Base-by-base conservation (phyloP, 2,797 vertebrate species). In the Discoglossus pictus region DNA sequence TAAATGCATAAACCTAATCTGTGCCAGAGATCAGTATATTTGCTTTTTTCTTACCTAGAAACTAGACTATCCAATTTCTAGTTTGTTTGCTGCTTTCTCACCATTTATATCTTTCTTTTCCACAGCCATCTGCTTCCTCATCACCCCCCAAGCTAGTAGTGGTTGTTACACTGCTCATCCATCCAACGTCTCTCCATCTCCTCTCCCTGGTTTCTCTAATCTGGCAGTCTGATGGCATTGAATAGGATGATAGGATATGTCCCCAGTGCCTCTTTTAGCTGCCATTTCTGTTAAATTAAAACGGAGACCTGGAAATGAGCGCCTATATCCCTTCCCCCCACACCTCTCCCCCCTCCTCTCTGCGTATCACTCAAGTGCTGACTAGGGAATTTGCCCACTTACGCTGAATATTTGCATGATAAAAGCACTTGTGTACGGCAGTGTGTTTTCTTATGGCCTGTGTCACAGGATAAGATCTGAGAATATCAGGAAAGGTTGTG, bases 321-420 rank as follows among this genome's bases (percentile, higher is more conserved):
- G 87, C 73, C 78, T 88, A 42, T 15, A 20, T 86, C 87, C 89
- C 75, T 54, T 68, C 73, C 66, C n/a, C 40, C 35, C 38, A 36
- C 17, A 24, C 17, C 50, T 2, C 16, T 40, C 36, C 25, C 53
- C 27, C 72, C 51, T 65, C 86, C 80, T 79, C 83, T 76, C 90
- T 88, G 89, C 86, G 90, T 93, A 93, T 93, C 85, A 84, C 84
- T 87, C 89, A 91, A 93, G 88, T 86, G 88, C 86, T 62, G 86
- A 80, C 89, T 83, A 77, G 92, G 92, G 93, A 93, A 91, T 94
- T 92, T 89, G 89, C 83, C 78, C 85, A 83, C 90, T 91, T 89
- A 90, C 84, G 88, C 84, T 92, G 86, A 87, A 90, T 92, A 94
- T 95, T 96, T 95, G 91, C 92, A 94, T 95, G 91, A 94, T 92